Evolutionary conservation across 2,888 invertebrate genomes (phyloP).

Genomic region (Lasioglossum malachurum): DNA sequence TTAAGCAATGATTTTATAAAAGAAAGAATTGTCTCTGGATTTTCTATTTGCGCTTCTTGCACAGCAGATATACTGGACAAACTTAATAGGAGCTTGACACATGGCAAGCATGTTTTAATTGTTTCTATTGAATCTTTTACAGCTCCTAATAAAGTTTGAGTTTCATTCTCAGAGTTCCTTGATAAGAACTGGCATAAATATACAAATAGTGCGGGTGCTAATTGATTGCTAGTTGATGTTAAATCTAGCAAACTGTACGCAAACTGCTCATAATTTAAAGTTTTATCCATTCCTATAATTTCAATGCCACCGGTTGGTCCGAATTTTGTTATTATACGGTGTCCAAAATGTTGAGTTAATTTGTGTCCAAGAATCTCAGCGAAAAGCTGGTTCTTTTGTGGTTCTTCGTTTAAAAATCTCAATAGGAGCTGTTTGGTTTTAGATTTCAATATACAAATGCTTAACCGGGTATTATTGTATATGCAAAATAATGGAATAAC

Average conservation of each 20-base stretch:
- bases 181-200: constrained; percentile 83
- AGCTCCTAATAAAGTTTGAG: constrained; percentile 65
- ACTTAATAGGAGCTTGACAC: constrained; percentile 80
- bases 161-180: constrained; percentile 13
- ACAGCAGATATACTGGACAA: constrained; percentile 79
- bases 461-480: constrained; percentile 71
- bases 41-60: constrained; percentile 79
- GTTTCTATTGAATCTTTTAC: constrained; percentile 72
- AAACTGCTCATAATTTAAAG: constrained; percentile 76
- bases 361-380: constrained; percentile 73
- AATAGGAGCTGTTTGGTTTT: constrained; percentile 75
- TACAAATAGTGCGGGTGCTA: constrained; percentile 82
- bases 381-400: constrained; percentile 70
- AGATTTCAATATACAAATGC: constrained; percentile 72
- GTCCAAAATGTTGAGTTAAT: constrained; percentile 73
- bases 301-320: constrained; percentile 78
- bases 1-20: constrained; percentile 82
- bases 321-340: constrained; percentile 74
- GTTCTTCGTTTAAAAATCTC: constrained; percentile 70
- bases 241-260: constrained; percentile 81
- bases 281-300: constrained; percentile 72
- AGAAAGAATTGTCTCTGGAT: constrained; percentile 80
- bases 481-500: constrained; percentile 80
- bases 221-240: constrained; percentile 73
- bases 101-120: constrained; percentile 77